A percentile compares a stretch with the other conserved stretches of the same genome.
Conservation (phyloP, 2,888 invertebrate genomes). For the Pseudococcus jackbeardsleyi region DNA sequence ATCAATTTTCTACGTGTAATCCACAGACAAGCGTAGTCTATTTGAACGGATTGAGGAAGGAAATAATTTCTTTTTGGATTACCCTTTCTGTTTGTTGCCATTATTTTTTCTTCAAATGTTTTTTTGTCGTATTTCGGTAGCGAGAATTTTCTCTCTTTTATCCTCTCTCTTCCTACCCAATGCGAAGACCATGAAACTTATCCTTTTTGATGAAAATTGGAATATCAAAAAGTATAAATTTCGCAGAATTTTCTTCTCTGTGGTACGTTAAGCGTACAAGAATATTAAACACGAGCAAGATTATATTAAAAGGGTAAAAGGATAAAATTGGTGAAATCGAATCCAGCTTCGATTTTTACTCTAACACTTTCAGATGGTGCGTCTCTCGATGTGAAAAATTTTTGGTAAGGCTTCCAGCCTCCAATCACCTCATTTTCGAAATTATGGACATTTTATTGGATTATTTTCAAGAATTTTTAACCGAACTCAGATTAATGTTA, state of each 20-base stretch:
- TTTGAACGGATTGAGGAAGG: slow-evolving; percentile 47
- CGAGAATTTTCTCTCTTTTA: background rate
- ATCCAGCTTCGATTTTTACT: no score
- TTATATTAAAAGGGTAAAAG: background rate
- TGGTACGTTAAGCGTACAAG: background rate
- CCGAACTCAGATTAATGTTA: no score
- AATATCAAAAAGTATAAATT: background rate
- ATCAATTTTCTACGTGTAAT: slow-evolving; percentile 41
- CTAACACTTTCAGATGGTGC: no score
- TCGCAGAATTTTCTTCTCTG: background rate
- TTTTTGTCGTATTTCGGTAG: slow-evolving; percentile 11
- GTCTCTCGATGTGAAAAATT: no score
- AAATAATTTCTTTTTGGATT: slow-evolving; percentile 47
- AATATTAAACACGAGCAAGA: background rate
- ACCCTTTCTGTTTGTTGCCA: slow-evolving; percentile 35
- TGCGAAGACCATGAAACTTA: background rate
- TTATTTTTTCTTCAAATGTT: slow-evolving; percentile 23
- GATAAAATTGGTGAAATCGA: no score
- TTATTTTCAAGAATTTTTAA: no score
- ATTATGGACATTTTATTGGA: no score
- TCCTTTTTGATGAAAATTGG: slow-evolving; percentile 5
- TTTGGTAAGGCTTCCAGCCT: no score
- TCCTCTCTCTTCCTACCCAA: background rate
- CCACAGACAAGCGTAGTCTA: slow-evolving; percentile 38
- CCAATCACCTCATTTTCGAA: no score